phyloP scores from a whole-genome alignment of 2,113 vertebrate species.

The Formicarius rufipectus region DNA sequence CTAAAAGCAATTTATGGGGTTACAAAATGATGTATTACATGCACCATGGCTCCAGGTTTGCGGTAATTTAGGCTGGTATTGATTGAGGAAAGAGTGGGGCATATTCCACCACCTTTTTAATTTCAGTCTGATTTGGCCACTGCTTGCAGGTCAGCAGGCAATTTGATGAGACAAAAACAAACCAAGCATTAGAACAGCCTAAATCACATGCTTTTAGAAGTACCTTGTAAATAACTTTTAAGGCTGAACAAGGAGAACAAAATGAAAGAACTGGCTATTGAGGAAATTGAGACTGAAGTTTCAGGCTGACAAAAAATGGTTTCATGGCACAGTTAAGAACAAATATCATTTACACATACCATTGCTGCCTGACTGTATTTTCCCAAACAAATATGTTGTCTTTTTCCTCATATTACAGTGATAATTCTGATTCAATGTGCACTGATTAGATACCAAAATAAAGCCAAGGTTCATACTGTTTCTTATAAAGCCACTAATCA shows the following conservation, averaged over 20 bases:
- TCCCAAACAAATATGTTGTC: not conserved
- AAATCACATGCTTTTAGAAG: constrained; percentile 47
- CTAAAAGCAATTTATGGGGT: constrained; percentile 60
- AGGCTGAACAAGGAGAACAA: constrained; percentile 33
- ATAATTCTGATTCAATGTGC: constrained; percentile 27
- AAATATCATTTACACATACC: not conserved
- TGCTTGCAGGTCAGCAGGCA: constrained; percentile 54
- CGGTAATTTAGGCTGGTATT: constrained; percentile 65
- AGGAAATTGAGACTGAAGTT: constrained; percentile 27
- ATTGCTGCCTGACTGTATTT: not conserved
- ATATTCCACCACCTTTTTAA: constrained; percentile 66
- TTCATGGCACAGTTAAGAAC: not conserved
- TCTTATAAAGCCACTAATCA: constrained; percentile 4
- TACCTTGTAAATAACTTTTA: constrained; percentile 59
- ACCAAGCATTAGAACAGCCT: constrained; percentile 49
- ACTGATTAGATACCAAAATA: constrained; percentile 21
- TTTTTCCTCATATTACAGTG: not conserved
- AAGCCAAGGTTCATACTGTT: not conserved
- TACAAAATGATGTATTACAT: constrained; percentile 69
- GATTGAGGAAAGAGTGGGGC: constrained; percentile 56
- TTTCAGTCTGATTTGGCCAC: constrained; percentile 55
- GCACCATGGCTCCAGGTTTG: constrained; percentile 54
- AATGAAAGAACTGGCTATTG: constrained; percentile 52
- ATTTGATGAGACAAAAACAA: constrained; percentile 62
- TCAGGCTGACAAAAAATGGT: constrained; percentile 20